Base-by-base conservation (phyloP, 2,888 invertebrate genomes). In the Troides aeacus region DNA sequence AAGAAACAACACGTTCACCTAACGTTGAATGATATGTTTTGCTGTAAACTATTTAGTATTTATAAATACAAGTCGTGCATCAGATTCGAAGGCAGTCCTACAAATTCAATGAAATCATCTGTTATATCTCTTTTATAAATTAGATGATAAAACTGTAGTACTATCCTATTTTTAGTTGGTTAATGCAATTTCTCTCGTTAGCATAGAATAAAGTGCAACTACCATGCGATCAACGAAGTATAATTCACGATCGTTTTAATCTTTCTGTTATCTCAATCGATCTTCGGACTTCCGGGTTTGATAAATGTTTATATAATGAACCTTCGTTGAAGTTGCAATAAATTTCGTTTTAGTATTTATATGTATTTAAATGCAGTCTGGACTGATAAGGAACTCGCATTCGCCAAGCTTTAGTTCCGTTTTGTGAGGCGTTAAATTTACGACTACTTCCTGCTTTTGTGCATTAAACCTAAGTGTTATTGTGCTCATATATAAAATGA, bases 371-470 rank as follows among this genome's bases (percentile, higher is more conserved):
- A 24, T 18, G 17, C 21, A 36, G 17, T 53, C 50, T 56, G 53
- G 21, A 1, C 53, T 30, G 62, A 62, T 62, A 62, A 61, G 6
- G 53, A 15, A 18, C 53, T 4, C 30, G 18, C 66, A 36, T 36
- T 56, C 53, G 53, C 39, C 53, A 56, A 61, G 53, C 53, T 21
- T 53, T 21, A 61, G 53, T 60, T 61, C 61, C 66, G 66, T 53
- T 66, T 61, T n/a, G n/a, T 18, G 36, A 36, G 46, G 17, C 58
- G 50, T 59, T 58, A 68, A 53, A 64, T 69, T 61, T 57, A 64
- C 39, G 39, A n/a, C 39, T 8, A 1, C 21, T n/a, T 57, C 57
- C 57, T 57, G n/a, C n/a, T 17, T n/a, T 56, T 56, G 50, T 10
- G 50, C 53, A 53, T 53, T 53, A 53, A 53, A 53, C 6, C 18